Base-by-base conservation (phyloP, 1,140 invertebrate genomes). In the Camponotus pennsylvanicus region DNA sequence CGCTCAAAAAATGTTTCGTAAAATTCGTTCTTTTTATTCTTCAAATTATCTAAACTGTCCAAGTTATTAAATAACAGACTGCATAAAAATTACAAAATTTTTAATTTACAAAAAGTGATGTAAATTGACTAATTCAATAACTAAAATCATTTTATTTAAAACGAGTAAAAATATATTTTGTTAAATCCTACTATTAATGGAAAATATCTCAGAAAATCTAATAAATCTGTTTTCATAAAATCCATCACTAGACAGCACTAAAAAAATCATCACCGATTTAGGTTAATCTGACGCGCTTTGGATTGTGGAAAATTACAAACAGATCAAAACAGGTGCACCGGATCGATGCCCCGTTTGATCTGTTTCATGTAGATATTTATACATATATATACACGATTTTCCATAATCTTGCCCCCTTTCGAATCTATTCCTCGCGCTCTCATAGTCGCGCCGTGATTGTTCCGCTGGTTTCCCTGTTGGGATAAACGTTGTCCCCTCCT, bases 401-500 rank as follows among this genome's bases (percentile, higher is more conserved):
- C 1, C 42, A 21, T 6, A 52, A 52, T 6, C 5, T 52, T 18
- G 3, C 15, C 3, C 15, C 13, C 15, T 9, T 52, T 52, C 49
- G 49, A 52, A 18, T 52, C 49, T 52, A 52, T 52, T 52, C 15
- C 49, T 5, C 5, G 37, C 84, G 76, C 34, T 73, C 63, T 9
- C 76, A 61, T 90, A 84, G 82, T 75, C 88, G 66, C 76, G 76
- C 67, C 86, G 88, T 90, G 90, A 91, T 91, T 91, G 90, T 91
- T 91, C 88, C 83, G 32, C 86, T 83, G 73, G 85, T 87, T 86
- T 66, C 88, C 89, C 88, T 91, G 88, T 91, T 82, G 90, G 90
- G 90, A 91, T 91, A 91, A 91, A 91, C 90, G 90, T 86, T 86
- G 78, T 61, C 86, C 88, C 83, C 90, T 90, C 59, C 90, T 91